Percentiles rank a stretch among this genome's conserved stretches.
Evolutionary conservation across 2,888 invertebrate genomes (phyloP).

Genomic region (Erynnis tages): DNA sequence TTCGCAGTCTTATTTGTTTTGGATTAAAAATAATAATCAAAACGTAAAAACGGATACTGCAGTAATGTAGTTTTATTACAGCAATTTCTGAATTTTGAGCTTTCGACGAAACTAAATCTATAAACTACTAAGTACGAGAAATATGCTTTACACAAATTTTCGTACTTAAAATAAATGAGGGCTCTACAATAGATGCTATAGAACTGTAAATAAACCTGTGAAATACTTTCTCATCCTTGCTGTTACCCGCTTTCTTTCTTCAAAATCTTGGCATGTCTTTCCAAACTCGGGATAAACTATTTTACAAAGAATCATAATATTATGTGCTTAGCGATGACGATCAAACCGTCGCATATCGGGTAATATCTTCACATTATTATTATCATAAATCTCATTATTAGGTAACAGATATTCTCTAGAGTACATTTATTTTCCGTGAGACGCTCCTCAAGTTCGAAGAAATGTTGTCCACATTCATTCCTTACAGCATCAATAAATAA

Average conservation of each 20-base stretch:
- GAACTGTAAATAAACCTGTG: too few relatives aligned
- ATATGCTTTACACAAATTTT: not conserved
- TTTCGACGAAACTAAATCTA: constrained; percentile 23
- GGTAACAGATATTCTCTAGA: constrained; percentile 7
- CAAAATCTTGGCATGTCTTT: not conserved
- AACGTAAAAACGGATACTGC: not conserved
- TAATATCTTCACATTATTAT: constrained; percentile 10
- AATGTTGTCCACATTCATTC: constrained; percentile 4
- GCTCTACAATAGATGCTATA: too few relatives aligned
- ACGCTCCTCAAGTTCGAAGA: constrained; percentile 1
- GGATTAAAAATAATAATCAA: constrained; percentile 31
- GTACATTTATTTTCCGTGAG: constrained; percentile 9
- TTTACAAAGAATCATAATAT: constrained; percentile 8
- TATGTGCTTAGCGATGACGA: constrained; percentile 13
- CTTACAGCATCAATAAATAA: not conserved
- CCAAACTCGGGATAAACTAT: constrained; percentile 2
- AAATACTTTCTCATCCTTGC: too few relatives aligned
- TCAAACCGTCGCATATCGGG: constrained; percentile 1
- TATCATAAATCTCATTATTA: constrained; percentile 6
- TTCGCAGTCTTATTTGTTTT: constrained; percentile 52
- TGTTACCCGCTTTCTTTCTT: constrained; percentile 1
- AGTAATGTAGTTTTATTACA: not conserved
- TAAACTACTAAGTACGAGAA: too few relatives aligned
- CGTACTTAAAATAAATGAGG: not conserved
- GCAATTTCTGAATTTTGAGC: constrained; percentile 34